Conservation (phyloP, 23 tunicate species). For the Trididemnum nubilum region DNA sequence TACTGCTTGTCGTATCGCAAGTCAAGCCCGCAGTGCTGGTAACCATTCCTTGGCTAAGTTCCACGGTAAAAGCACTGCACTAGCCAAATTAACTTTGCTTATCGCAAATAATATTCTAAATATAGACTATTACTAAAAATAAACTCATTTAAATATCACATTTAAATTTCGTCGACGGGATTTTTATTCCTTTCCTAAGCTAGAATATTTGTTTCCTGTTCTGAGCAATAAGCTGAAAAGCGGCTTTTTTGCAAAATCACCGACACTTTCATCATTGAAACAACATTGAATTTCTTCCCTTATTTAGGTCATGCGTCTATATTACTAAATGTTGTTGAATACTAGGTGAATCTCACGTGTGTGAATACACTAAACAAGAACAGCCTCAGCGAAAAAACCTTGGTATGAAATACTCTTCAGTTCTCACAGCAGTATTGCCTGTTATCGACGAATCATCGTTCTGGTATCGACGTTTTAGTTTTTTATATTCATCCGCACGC, state of each 20-base stretch:
- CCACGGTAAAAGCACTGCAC: background rate
- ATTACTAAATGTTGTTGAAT: constrained; percentile 74
- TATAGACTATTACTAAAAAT: background rate
- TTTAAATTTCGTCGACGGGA: background rate
- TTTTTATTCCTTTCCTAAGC: too few relatives aligned
- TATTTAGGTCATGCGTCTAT: constrained; percentile 24
- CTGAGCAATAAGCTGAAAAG: too few relatives aligned
- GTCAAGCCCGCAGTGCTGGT: constrained; percentile 45
- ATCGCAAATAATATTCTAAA: background rate
- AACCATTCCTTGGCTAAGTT: constrained; percentile 44
- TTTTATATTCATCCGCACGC: constrained; percentile 55
- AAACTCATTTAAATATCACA: background rate
- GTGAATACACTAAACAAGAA: constrained; percentile 63
- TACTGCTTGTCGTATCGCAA: constrained; percentile 14
- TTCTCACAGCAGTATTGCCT: constrained; percentile 45
- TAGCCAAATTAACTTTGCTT: background rate
- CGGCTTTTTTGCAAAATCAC: background rate
- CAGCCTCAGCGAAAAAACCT: constrained; percentile 35
- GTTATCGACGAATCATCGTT: constrained; percentile 1
- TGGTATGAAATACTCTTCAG: constrained; percentile 36
- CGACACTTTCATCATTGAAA: background rate
- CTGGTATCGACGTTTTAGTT: constrained; percentile 15
- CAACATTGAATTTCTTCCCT: constrained; percentile 3
- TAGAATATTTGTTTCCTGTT: too few relatives aligned
- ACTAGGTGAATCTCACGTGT: constrained; percentile 73